Base-by-base conservation (phyloP, 2,113 vertebrate species). In the Crotalus viridis region DNA sequence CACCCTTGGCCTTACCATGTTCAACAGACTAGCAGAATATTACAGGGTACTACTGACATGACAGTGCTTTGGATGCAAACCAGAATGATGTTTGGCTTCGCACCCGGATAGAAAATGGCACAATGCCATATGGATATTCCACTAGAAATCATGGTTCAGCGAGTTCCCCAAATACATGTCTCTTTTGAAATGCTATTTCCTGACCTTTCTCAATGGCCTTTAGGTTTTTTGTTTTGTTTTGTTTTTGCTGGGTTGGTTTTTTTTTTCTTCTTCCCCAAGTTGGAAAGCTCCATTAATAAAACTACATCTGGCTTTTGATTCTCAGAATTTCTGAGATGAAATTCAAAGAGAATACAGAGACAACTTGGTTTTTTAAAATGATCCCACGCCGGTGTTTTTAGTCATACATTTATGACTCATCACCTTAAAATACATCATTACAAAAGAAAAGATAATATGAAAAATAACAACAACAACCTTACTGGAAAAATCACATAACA, bases 31-130 rank as follows among this genome's bases (percentile, higher is more conserved):
- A 96, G 94, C 94, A 94, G 96, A 97, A 94, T 61, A 88, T 97
- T 95, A 94, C 95, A 97, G 97, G 97, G 98, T 97, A 95, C 97
- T 98, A 97, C 61, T 96, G 94, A 96, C 96, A 92, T 97, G 97
- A 96, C 96, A 97, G 94, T 96, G 97, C 98, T 97, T 97, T 98
- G 95, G 91, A 97, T 96, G 94, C 94, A 97, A 97, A 96, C 88
- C 94, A 93, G 94, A 94, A 74, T 55, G 97, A 85, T 2, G 96
- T 94, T 91, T 95, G 17, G 22, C 39, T 93, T 90, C 54, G 55
- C 26, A 54, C 52, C 26, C 12, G 10, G 33, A 56, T 33, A 57
- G 85, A 54, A 88, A 88, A 92, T 69, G 48, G 10, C 57, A 88
- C 3, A 7, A 19, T 2, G 86, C 54, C 57, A 52, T 86, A 54